These are phyloP conservation scores for Coboldia fuscipes DNA, from an alignment of 1,140 invertebrate genomes.

Conservation along the genomic window DNA sequence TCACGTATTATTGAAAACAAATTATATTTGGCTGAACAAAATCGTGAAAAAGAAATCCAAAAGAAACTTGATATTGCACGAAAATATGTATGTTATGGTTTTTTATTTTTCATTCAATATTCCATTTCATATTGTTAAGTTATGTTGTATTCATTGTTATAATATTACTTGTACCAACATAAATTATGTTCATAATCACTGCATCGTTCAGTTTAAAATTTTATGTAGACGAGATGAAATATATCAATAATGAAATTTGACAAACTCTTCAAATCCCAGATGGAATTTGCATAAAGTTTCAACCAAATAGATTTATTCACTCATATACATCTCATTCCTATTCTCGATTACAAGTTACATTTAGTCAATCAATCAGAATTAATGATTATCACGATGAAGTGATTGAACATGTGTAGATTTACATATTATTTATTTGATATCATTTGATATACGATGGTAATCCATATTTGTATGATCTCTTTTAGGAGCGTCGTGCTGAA, in stretches of 20 bases:
- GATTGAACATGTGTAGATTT: neutral
- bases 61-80: conserved; percentile 57
- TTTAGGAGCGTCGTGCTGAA: conserved; percentile 63
- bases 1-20: conserved; percentile 48
- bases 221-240: neutral
- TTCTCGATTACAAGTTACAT: neutral
- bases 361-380: neutral
- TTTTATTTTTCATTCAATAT: conserved; percentile 4
- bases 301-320: neutral
- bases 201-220: neutral
- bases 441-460: no score
- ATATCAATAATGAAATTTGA: neutral
- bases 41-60: conserved; percentile 57
- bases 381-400: neutral
- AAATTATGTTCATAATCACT: neutral
- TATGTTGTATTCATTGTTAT: no score
- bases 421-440: neutral
- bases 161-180: no score
- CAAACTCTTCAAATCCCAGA: no score
- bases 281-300: no score
- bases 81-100: conserved; percentile 52
- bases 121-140: no score
- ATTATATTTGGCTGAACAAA: conserved; percentile 47
- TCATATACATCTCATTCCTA: neutral
- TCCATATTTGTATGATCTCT: conserved; percentile 9